A percentile compares a stretch with the other conserved stretches of the same genome.
These are phyloP conservation scores for Chamaetylas fuelleborni DNA, from an alignment of 2,113 vertebrate species.

Conservation along the genomic window DNA sequence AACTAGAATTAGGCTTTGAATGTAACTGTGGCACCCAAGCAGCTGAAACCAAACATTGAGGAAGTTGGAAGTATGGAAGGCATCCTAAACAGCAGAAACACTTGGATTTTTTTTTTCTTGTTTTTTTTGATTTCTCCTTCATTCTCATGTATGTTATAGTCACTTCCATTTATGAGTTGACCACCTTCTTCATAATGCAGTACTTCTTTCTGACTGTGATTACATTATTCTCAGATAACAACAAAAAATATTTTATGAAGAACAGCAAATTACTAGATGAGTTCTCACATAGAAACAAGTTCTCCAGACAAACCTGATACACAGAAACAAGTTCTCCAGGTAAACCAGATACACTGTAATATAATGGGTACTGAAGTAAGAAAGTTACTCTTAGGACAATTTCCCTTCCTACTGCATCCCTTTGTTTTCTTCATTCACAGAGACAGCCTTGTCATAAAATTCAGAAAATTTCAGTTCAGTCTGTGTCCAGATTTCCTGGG, in stretches of 20 bases:
- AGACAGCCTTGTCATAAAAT: not conserved
- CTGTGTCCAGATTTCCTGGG: not conserved
- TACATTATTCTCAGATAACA: not conserved
- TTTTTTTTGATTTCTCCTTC: not conserved
- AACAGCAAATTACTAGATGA: not conserved
- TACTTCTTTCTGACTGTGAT: not conserved
- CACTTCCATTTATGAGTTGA: not conserved
- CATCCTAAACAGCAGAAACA: not conserved
- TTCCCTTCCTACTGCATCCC: not conserved
- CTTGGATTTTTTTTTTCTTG: too few species aligned
- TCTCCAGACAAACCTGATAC: not conserved
- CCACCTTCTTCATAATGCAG: not conserved
- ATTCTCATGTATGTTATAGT: not conserved
- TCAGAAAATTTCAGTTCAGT: not conserved
- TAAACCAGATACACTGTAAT: not conserved
- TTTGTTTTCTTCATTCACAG: not conserved
- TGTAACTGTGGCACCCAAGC: fast-evolving
- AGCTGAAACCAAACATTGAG: not conserved
- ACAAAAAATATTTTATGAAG: not conserved
- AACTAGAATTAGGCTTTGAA: not conserved
- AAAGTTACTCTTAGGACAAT: not conserved
- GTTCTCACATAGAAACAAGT: not conserved
- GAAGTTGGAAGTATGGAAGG: not conserved
- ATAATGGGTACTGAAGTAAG: not conserved
- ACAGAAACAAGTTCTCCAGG: not conserved